phyloP scores from a whole-genome alignment of 2,888 invertebrate genomes.

The Lepidocyrtoides sp. region DNA sequence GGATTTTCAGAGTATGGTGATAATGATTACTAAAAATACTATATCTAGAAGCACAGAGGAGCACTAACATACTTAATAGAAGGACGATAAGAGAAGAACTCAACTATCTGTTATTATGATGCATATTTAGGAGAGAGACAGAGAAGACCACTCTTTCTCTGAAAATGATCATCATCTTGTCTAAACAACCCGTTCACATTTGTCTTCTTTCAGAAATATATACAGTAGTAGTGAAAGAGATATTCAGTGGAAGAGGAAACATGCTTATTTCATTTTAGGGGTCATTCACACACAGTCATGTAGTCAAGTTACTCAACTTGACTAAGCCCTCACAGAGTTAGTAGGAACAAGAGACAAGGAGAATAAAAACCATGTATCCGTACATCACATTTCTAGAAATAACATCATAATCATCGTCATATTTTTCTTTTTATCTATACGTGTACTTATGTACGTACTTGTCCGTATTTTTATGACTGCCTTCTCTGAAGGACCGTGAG shows the following conservation, averaged over 20 bases:
- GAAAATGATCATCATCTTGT: constrained; percentile 57
- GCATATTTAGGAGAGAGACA: not conserved
- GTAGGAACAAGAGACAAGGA: not conserved
- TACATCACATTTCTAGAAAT: not conserved
- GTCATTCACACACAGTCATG: constrained; percentile 62
- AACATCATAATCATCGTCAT: constrained; percentile 4
- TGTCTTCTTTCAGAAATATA: constrained; percentile 48
- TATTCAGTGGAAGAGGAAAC: constrained; percentile 47
- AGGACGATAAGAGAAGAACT: constrained; percentile 1
- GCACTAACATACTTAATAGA: too few relatives aligned
- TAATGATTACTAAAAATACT: too few relatives aligned
- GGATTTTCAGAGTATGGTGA: constrained; percentile 2
- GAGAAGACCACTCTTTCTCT: not conserved
- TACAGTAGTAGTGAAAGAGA: not conserved
- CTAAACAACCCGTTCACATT: constrained; percentile 57
- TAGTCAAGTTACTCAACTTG: not conserved
- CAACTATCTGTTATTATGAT: not conserved
- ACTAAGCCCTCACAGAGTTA: not conserved
- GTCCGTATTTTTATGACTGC: not conserved
- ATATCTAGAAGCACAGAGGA: too few relatives aligned
- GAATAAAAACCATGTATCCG: not conserved
- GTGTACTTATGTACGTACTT: too few relatives aligned
- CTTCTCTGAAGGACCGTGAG: not conserved
- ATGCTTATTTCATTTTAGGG: constrained; percentile 68
- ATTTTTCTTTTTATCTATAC: not conserved